Conservation (phyloP, 2,113 vertebrate species). For the Coptodon bakossiorum region DNA sequence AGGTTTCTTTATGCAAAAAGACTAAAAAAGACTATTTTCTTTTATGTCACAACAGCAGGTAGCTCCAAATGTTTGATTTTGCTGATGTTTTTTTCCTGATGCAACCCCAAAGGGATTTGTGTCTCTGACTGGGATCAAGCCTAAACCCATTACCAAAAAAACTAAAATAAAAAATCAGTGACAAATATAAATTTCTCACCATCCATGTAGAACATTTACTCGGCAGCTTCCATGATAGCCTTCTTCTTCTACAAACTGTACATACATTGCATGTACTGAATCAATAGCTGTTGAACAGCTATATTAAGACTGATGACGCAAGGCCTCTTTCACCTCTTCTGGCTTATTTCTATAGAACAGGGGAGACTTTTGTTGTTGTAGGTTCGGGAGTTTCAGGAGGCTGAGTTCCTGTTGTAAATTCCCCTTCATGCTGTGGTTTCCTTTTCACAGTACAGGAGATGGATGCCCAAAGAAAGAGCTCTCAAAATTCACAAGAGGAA, state of each 20-base stretch:
- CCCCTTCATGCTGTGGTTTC: conserved; percentile 46
- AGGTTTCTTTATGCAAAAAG: background rate
- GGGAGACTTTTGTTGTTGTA: conserved; percentile 24
- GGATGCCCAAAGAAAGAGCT: background rate
- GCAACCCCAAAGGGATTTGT: background rate
- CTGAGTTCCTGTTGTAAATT: conserved; percentile 58
- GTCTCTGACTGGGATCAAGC: background rate
- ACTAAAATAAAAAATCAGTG: background rate
- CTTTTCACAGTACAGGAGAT: conserved; percentile 14
- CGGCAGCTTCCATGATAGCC: background rate
- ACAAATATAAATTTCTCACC: background rate
- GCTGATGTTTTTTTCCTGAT: background rate
- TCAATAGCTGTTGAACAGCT: background rate
- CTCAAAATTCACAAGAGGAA: background rate
- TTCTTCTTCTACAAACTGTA: background rate
- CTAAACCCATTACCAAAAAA: background rate
- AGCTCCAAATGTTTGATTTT: background rate
- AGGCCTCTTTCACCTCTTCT: background rate
- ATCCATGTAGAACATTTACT: background rate
- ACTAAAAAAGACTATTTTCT: background rate
- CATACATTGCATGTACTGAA: background rate
- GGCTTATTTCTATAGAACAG: background rate
- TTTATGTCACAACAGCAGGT: background rate
- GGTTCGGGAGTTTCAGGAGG: conserved; percentile 20
- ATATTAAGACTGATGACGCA: background rate